Evolutionary conservation across 2,113 vertebrate genomes (phyloP), one percentile per base, ranked within the genome.

Genomic region (Emberiza fucata): DNA sequence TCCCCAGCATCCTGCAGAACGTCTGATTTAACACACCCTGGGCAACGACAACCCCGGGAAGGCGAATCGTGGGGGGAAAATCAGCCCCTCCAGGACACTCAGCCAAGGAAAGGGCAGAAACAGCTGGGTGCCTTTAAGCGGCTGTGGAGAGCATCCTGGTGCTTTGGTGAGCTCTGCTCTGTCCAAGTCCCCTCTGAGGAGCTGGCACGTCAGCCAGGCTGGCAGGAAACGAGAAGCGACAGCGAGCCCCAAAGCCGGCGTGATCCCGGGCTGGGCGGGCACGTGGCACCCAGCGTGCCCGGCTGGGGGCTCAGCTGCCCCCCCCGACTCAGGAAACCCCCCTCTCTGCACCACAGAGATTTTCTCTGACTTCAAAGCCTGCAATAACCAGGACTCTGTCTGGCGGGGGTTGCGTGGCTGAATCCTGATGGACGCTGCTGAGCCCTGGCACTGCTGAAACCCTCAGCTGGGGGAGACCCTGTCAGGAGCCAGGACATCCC

Each of bases 271-370:
- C 59, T 1, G 12, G 81, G 81, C 22, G 0, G 3, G 44, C 94
- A 96, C 87, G 94, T 95, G 95, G 95, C 86, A 24, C 77, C 94
- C 91, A 83, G 86, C 72, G 86, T 93, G 94, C 86, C 93, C 57
- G 77, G 44, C 90, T 40, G 77, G 88, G 94, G 92, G 79, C 69
- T 88, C 94, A 71, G 81, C 93, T 86, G 73, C 16, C 94, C 91
- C 89, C 47, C 77, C 88, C 10, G 69, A 60, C 56, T 31, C 66
- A 93, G 88, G 92, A 65, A 90, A 86, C 82, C 90, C 77, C 65
- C 95, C 84, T 87, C 68, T 28, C 68, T 59, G 91, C 83, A 84
- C n/a, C 40, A 61, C 29, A 28, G 84, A 90, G 93, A 91, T 94
- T 93, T 93, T 3, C 90, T 95, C 81, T 1, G 87, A 91, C 59